Conservation (phyloP, 1,140 invertebrate genomes). For the Diabrotica undecimpunctata region DNA sequence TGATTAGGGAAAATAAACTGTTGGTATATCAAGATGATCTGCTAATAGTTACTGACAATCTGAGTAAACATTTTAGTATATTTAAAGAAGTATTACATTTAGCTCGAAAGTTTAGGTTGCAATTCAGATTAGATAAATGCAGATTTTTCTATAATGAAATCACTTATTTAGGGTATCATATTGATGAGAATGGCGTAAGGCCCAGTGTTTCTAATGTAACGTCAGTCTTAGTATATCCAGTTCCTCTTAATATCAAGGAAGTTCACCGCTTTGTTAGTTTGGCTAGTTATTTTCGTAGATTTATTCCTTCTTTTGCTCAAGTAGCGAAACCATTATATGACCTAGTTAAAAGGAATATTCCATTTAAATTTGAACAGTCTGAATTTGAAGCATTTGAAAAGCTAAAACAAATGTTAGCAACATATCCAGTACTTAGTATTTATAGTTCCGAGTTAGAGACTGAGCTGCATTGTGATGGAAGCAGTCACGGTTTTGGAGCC, state of each 20-base stretch:
- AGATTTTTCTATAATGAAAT: constrained; percentile 23
- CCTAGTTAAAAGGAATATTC: too few relatives aligned
- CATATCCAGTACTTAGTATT: too few relatives aligned
- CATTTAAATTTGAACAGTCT: too few relatives aligned
- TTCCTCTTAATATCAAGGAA: constrained; percentile 19
- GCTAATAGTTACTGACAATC: constrained; percentile 21
- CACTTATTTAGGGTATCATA: constrained; percentile 28
- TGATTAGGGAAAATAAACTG: neutral
- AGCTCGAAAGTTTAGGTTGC: constrained; percentile 21
- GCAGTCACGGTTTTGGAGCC: constrained; percentile 18
- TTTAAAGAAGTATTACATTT: constrained; percentile 24
- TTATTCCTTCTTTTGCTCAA: constrained; percentile 31
- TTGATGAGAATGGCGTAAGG: constrained; percentile 23
- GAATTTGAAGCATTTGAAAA: too few relatives aligned
- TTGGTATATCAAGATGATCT: constrained; percentile 28
- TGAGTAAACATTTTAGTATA: constrained; percentile 19
- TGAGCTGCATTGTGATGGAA: too few relatives aligned
- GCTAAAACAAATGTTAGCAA: too few relatives aligned
- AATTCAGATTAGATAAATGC: constrained; percentile 11
- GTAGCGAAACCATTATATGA: constrained; percentile 36
- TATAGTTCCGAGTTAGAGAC: too few relatives aligned
- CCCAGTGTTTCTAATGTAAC: constrained; percentile 20
- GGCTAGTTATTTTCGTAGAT: constrained; percentile 29
- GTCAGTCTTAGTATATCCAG: constrained; percentile 21
- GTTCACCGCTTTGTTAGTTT: constrained; percentile 26